These are phyloP conservation scores for Eupithecia exiguata DNA, from an alignment of 2,888 invertebrate genomes.

Conservation along the genomic window DNA sequence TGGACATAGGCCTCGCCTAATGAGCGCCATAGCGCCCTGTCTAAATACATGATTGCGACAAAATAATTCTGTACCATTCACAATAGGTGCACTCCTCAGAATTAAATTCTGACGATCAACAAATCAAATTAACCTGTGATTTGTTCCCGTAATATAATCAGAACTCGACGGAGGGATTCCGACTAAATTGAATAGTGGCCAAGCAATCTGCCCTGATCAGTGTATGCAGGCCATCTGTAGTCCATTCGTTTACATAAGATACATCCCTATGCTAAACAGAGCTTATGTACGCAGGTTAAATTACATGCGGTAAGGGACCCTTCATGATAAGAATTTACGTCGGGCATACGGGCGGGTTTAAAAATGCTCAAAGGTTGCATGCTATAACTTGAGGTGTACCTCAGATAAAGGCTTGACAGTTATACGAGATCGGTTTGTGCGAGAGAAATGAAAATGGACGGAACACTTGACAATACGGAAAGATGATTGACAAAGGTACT, in stretches of 20 bases:
- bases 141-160: slow-evolving; percentile 23
- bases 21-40: no score
- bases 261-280: slow-evolving; percentile 53
- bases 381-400: slow-evolving; percentile 12
- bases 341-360: slow-evolving; percentile 17
- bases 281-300: slow-evolving; percentile 42
- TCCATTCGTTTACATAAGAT: slow-evolving; percentile 55
- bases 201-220: slow-evolving; percentile 46
- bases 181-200: slow-evolving; percentile 39
- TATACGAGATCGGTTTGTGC: slow-evolving; percentile 2
- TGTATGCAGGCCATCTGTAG: slow-evolving; percentile 50
- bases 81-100: not conserved
- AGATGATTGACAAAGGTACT: not conserved
- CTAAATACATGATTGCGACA: no score
- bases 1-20: no score
- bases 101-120: slow-evolving; percentile 1
- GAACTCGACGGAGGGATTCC: not conserved
- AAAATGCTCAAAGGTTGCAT: slow-evolving; percentile 23
- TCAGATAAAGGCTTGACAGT: slow-evolving; percentile 9
- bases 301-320: slow-evolving; percentile 33
- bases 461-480: slow-evolving; percentile 3
- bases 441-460: slow-evolving; percentile 8
- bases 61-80: no score
- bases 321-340: slow-evolving; percentile 32
- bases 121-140: slow-evolving; percentile 13